A percentile compares a stretch with the other conserved stretches of the same genome.
phyloP scores from a whole-genome alignment of 2,797 vertebrate species.

The Chloroceryle amazona region DNA sequence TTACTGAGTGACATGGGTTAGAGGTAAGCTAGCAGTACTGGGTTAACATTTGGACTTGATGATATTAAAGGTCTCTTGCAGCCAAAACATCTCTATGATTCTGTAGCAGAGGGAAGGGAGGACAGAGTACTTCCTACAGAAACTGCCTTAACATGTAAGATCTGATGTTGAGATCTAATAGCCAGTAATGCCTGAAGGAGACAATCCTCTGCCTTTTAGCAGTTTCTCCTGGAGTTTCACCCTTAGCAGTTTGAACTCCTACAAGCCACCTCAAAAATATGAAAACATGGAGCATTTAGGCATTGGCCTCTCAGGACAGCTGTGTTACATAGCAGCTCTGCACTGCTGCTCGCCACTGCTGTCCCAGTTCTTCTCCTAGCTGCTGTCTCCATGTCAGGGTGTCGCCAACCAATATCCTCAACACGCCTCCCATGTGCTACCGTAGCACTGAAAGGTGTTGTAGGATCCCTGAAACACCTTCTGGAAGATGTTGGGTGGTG shows the following conservation, averaged over 20 bases:
- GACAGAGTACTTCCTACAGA: neutral
- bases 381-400: fast-evolving
- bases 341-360: neutral
- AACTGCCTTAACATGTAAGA: neutral
- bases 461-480: neutral
- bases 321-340: neutral
- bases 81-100: neutral
- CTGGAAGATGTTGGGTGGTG: neutral
- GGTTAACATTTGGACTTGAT: neutral
- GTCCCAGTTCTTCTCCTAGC: neutral
- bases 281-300: neutral
- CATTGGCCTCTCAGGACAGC: fast-evolving
- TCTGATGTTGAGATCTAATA: neutral
- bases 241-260: neutral
- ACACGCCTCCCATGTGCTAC: neutral
- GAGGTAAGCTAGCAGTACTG: neutral
- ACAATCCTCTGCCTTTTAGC: neutral
- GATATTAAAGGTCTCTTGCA: neutral
- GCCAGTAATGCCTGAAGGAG: fast-evolving
- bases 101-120: neutral
- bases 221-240: neutral
- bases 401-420: neutral
- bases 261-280: neutral
- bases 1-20: neutral
- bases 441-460: neutral